Evolutionary conservation across 2,888 invertebrate genomes (phyloP).

Genomic region (Hypsopygia costalis): DNA sequence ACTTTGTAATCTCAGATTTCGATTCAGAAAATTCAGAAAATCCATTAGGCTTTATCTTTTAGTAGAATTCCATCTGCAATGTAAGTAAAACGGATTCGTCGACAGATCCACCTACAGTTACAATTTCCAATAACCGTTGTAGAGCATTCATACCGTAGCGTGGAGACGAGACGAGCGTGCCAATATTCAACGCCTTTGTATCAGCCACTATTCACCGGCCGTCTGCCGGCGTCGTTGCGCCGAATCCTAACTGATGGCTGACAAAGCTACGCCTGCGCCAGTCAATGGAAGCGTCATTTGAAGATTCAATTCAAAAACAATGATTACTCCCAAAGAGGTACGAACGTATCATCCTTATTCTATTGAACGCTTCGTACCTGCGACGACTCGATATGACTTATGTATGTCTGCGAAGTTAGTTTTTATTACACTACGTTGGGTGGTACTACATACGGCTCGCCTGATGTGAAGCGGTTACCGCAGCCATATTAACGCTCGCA

Average conservation of each 20-base stretch:
- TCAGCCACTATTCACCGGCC: conserved; percentile 44
- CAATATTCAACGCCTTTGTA: conserved; percentile 42
- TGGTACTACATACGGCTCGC: no score
- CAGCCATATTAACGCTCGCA: no score
- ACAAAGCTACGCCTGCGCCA: conserved; percentile 47
- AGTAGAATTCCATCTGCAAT: neutral
- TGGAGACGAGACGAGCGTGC: neutral
- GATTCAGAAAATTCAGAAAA: no score
- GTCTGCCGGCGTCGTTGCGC: conserved; percentile 21
- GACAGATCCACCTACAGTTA: neutral
- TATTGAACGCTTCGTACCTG: no score
- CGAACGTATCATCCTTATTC: no score
- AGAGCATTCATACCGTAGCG: neutral
- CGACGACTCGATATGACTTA: no score
- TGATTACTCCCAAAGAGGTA: conserved; percentile 6
- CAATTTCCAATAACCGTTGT: neutral
- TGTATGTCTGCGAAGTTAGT: no score
- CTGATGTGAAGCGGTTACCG: no score
- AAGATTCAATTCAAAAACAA: conserved; percentile 39
- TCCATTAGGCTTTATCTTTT: no score
- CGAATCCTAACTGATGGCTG: conserved; percentile 46
- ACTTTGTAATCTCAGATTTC: no score
- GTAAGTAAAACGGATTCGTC: neutral
- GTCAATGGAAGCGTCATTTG: conserved; percentile 47
- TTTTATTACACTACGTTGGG: no score